Evolutionary conservation across 1,140 invertebrate species (phyloP).

Genomic region (Batillaria attramentaria): DNA sequence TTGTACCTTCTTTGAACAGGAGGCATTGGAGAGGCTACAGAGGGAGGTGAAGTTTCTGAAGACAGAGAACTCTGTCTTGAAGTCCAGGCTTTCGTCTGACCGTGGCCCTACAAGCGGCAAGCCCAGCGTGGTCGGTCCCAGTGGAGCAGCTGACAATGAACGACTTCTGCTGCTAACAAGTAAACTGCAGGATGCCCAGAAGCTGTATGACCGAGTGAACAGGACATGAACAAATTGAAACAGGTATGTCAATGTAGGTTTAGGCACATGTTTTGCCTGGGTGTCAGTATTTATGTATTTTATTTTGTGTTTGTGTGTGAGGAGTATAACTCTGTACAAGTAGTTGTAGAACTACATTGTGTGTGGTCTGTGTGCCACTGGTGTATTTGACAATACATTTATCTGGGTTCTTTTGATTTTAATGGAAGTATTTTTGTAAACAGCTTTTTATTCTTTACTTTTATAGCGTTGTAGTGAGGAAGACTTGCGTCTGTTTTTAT

Average conservation of each 20-base stretch:
- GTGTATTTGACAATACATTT: too few species aligned
- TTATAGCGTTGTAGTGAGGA: too few species aligned
- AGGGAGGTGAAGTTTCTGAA: slow-evolving; percentile 43
- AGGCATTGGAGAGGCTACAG: slow-evolving; percentile 52
- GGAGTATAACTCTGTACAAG: not conserved
- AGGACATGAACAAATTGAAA: slow-evolving; percentile 50
- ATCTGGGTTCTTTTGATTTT: too few species aligned
- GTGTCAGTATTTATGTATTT: not conserved
- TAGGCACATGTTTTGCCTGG: not conserved
- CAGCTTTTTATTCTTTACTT: too few species aligned
- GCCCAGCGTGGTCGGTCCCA: not conserved
- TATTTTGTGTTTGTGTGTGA: slow-evolving; percentile 13
- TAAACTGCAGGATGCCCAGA: slow-evolving; percentile 58
- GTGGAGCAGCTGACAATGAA: not conserved
- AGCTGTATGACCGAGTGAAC: slow-evolving; percentile 53
- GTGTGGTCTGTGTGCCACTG: too few species aligned
- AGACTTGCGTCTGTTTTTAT: not conserved
- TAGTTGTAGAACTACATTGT: too few species aligned
- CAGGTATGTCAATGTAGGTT: slow-evolving; percentile 38
- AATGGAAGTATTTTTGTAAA: too few species aligned
- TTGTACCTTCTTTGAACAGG: slow-evolving; percentile 33
- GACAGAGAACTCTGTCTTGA: slow-evolving; percentile 51
- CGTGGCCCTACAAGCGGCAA: not conserved
- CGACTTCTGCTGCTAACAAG: slow-evolving; percentile 45
- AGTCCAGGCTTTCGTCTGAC: slow-evolving; percentile 37